Base-by-base conservation (phyloP, 2,797 vertebrate species). In the Phalanger gymnotis region DNA sequence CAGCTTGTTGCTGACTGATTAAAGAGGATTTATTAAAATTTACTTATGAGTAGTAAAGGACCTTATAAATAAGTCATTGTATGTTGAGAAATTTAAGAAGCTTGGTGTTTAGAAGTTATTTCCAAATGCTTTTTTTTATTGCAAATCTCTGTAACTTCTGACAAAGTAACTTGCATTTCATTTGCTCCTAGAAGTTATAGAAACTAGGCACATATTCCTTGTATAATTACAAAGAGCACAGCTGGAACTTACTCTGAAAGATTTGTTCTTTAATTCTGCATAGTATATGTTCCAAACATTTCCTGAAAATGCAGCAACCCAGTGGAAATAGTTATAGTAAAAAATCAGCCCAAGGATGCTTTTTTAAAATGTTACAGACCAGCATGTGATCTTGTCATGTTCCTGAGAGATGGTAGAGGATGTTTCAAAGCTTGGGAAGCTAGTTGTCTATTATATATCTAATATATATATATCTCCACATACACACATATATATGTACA, bases 21-120 rank as follows among this genome's bases (percentile, higher is more conserved):
- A 97, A 95, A 96, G 95, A 93, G 81, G 94, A 95, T 0, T 97
- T 98, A 93, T 93, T 96, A 97, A 96, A 94, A 94, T 97, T 96
- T 93, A 92, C 92, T 96, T 97, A 96, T 34, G 61, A 97, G 91
- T 53, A 57, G 66, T 61, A n/a, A 90, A 96, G 92, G 94, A 54
- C 73, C 95, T 98, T 95, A 97, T 97, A 97, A 97, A 96, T 93
- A 97, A 97, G 58, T 97, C 95, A 96, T 96, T 97, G 52, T 13
- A 95, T 95, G 94, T 81, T 93, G 93, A 61, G n/a, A 90, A 93
- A 93, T 96, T 97, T 97, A 54, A 97, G 97, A 95, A 96, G 91
- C 53, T 94, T 95, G 94, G 89, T 47, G 34, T 95, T 97, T 92
- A 95, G 95, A 96, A 96, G 90, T 90, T 93, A 73, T 53, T 93